Evolutionary conservation across 2,888 invertebrate genomes (phyloP).

Genomic region (Lycaena phlaeas): DNA sequence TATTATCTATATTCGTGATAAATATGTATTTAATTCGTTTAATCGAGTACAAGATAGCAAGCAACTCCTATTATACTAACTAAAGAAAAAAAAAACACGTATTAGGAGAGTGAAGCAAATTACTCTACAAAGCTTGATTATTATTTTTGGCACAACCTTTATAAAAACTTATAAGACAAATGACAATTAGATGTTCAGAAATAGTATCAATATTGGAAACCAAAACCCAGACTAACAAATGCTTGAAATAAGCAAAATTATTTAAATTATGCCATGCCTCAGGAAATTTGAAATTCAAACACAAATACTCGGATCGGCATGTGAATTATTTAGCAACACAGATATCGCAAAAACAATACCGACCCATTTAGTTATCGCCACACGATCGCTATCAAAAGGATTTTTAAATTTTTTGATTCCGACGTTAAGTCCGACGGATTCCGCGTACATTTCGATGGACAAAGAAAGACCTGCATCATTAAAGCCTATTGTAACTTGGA

Average conservation of each 20-base stretch:
- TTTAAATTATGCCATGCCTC: slow-evolving; percentile 26
- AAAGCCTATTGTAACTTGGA: slow-evolving; percentile 66
- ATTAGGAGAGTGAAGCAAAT: too few relatives aligned
- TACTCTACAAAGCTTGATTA: too few relatives aligned
- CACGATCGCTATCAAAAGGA: slow-evolving; percentile 49
- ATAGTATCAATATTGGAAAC: background rate
- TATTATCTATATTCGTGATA: too few relatives aligned
- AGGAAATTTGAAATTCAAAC: slow-evolving; percentile 42
- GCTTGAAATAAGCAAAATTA: slow-evolving; percentile 16
- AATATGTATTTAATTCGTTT: too few relatives aligned
- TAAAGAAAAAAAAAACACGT: too few relatives aligned
- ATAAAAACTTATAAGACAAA: slow-evolving; percentile 3
- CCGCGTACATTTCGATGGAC: slow-evolving; percentile 48
- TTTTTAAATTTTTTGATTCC: slow-evolving; percentile 37
- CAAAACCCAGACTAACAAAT: slow-evolving; percentile 4
- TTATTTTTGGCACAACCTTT: too few relatives aligned
- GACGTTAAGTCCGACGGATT: slow-evolving; percentile 45
- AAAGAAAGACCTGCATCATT: slow-evolving; percentile 68
- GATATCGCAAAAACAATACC: slow-evolving; percentile 42
- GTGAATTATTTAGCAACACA: slow-evolving; percentile 39
- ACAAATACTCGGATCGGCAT: slow-evolving; percentile 35
- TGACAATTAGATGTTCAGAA: background rate
- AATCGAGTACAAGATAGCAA: too few relatives aligned
- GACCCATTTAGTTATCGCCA: slow-evolving; percentile 48
- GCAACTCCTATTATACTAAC: too few relatives aligned